Conservation (phyloP, 2,797 vertebrate species). For the Thripadectes ignobilis region DNA sequence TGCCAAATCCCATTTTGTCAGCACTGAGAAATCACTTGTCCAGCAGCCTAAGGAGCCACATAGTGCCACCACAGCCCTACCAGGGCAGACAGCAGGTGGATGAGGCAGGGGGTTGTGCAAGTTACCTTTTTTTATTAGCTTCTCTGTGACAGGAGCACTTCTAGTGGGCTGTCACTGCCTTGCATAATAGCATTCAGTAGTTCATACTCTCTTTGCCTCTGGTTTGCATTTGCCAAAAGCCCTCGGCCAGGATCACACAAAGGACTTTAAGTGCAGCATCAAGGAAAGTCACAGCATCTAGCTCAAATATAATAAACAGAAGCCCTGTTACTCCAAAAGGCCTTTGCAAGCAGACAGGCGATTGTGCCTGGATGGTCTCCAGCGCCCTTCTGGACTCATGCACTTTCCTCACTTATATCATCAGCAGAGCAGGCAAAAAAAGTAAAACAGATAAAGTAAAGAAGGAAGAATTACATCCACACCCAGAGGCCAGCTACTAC, state of each 20-base stretch:
- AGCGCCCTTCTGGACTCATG: background rate
- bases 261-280: background rate
- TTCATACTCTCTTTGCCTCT: background rate
- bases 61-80: background rate
- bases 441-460: background rate
- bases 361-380: background rate
- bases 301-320: background rate
- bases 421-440: background rate
- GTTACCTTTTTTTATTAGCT: background rate
- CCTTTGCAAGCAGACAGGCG: background rate
- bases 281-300: background rate
- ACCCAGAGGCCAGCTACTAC: background rate
- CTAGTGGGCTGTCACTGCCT: background rate
- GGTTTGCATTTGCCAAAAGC: background rate
- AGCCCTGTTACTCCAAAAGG: background rate
- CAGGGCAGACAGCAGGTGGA: background rate
- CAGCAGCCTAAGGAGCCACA: background rate
- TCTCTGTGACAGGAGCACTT: background rate
- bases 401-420: background rate
- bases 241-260: accelerated
- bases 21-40: background rate
- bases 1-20: background rate
- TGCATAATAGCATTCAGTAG: background rate
- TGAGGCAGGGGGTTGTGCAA: accelerated
- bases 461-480: background rate